phyloP scores from a whole-genome alignment of 2,113 vertebrate genomes.

The Orthonyx spaldingii region DNA sequence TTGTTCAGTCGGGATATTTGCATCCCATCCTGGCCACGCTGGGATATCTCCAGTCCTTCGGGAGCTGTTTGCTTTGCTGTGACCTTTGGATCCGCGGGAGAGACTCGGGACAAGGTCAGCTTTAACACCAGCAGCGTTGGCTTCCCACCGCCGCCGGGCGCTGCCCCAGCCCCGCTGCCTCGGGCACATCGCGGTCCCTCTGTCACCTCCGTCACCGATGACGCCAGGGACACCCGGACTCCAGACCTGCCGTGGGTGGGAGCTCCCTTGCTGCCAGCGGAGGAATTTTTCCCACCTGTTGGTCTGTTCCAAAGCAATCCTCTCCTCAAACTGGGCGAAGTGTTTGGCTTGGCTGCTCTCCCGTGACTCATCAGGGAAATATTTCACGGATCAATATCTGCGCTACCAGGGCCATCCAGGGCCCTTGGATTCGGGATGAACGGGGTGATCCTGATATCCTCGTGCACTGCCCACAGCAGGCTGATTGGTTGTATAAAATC shows the following conservation, averaged over 20 bases:
- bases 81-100: background rate
- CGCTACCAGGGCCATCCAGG: background rate
- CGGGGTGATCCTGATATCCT: too few species aligned
- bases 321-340: background rate
- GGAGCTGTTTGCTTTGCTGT: background rate
- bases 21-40: background rate
- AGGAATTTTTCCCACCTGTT: background rate
- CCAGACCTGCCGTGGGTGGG: rapidly evolving
- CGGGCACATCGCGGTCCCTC: background rate
- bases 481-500: rapidly evolving
- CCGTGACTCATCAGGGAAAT: background rate
- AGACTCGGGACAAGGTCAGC: background rate
- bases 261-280: rapidly evolving
- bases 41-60: background rate
- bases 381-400: background rate
- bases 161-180: background rate
- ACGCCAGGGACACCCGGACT: rapidly evolving
- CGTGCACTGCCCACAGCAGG: rapidly evolving
- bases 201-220: background rate
- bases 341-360: background rate
- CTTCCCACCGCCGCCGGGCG: background rate
- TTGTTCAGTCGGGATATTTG: background rate
- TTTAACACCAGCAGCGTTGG: background rate
- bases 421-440: background rate
- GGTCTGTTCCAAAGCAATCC: background rate